Base-by-base conservation (phyloP, 2,888 invertebrate species). In the Nudaria mundana region DNA sequence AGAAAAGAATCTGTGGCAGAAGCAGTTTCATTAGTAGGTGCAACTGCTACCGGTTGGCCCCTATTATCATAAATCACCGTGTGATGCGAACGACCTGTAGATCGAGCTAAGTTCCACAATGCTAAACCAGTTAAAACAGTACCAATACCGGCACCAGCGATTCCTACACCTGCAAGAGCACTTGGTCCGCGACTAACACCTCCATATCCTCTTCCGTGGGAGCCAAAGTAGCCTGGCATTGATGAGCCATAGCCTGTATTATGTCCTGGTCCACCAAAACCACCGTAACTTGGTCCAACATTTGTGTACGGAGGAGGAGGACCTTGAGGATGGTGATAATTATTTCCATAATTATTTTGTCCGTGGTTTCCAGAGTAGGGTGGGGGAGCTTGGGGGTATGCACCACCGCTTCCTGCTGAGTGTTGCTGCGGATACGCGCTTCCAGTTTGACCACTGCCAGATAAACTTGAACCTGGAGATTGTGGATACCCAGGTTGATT, bases 31-130 rank as follows among this genome's bases (percentile, higher is more conserved):
- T 84, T 83, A 31, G 59, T 70, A 6, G 87, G 78, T 18, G 81
- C 76, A 14, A 86, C 86, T 16, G 81, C 87, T 7, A 86, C 78
- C 5, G 88, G 87, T 56, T 85, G 84, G 5, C 84, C 87, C 56
- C 83, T 75, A 35, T 89, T 84, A 48, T 89, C 87, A 44, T 89
- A 88, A 40, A 89, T 75, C 8, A 89, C 85, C 8, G 89, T 86
- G 45, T 89, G 84, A 35, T 77, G 88, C 22, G 58, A 70, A 35
- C 62, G 71, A 3, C 84, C 82, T 10, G 88, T 88, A 8, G 89
- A 87, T 24, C 89, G 72, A 8, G 88, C 89, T 45, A 89, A 66
- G 66, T 89, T 89, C 89, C 89, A 89, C 15, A 89, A 64, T 14
- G 89, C 89, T 54, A 89, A 71, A 12, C 89, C 89, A 22, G 89